phyloP scores from a whole-genome alignment of 2,888 invertebrate species.

The Caenorhabditis becei region DNA sequence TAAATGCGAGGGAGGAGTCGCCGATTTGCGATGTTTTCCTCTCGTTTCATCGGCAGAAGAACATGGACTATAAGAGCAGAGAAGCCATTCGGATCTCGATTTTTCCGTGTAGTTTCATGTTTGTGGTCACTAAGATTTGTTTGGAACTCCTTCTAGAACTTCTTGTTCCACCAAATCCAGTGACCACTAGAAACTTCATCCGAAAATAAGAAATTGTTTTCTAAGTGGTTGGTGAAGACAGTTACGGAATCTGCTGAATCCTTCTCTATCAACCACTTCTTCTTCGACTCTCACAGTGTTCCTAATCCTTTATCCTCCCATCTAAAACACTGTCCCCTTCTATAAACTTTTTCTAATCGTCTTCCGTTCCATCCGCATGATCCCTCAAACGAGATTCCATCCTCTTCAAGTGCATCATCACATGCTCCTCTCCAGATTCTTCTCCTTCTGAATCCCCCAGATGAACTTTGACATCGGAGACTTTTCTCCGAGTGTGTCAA shows the following conservation, averaged over 20 bases:
- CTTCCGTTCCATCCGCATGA: neutral
- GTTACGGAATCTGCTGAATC: too few relatives aligned
- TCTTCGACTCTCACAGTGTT: neutral
- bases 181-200: too few relatives aligned
- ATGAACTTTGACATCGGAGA: conserved; percentile 10
- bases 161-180: too few relatives aligned
- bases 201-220: too few relatives aligned
- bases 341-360: neutral
- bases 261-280: too few relatives aligned
- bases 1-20: conserved; percentile 42
- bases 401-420: neutral
- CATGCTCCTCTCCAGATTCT: neutral
- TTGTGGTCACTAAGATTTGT: neutral
- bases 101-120: neutral
- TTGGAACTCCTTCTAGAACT: too few relatives aligned
- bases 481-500: neutral
- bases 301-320: neutral
- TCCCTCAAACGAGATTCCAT: neutral
- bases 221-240: too few relatives aligned
- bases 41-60: neutral
- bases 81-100: neutral
- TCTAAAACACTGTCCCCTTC: neutral
- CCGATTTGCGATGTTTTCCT: neutral
- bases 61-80: conserved; percentile 1
- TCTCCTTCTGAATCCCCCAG: neutral